These are phyloP conservation scores for Hydrophis major DNA, from an alignment of 2,797 vertebrate species.

Conservation along the genomic window DNA sequence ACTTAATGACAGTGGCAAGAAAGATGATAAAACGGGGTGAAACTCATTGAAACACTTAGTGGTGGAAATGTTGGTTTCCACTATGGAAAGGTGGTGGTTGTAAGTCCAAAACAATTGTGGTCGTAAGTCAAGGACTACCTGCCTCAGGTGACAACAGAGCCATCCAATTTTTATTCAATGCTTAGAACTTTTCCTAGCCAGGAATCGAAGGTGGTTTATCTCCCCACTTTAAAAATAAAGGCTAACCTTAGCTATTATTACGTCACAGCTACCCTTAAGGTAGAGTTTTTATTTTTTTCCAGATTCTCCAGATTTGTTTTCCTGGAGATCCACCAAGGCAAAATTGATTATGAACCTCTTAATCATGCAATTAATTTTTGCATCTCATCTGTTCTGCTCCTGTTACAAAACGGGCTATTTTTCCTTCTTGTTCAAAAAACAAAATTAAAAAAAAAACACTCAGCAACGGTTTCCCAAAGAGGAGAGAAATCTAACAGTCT, in stretches of 20 bases:
- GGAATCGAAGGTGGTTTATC: background rate
- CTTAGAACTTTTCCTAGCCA: background rate
- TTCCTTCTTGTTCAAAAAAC: constrained; percentile 36
- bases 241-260: constrained; percentile 54
- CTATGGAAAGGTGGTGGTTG: no score
- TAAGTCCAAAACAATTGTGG: no score
- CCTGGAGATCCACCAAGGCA: constrained; percentile 18
- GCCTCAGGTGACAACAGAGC: background rate
- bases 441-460: background rate
- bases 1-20: no score
- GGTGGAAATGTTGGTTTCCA: no score
- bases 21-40: no score
- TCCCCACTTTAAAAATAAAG: background rate
- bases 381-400: constrained; percentile 33
- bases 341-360: constrained; percentile 27
- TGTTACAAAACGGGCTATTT: constrained; percentile 3
- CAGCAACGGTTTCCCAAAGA: constrained; percentile 18
- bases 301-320: constrained; percentile 4
- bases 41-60: no score
- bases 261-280: constrained; percentile 11
- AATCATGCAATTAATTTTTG: constrained; percentile 43
- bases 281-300: background rate
- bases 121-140: background rate
- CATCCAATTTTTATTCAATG: background rate
- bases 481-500: background rate